These are phyloP conservation scores for Hypanus sabinus DNA, from an alignment of 2,113 vertebrate species.

Conservation along the genomic window DNA sequence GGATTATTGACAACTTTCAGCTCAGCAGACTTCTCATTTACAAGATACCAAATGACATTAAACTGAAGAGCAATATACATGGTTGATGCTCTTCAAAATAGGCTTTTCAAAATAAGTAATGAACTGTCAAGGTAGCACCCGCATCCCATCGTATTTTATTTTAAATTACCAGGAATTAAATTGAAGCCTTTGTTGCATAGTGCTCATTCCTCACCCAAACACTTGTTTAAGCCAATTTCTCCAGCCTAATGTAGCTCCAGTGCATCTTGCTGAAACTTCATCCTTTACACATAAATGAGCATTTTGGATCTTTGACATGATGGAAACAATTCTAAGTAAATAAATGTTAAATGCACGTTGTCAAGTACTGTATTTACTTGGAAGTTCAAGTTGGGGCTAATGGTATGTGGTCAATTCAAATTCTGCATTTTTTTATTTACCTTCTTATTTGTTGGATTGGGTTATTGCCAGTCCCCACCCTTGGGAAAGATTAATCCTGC, in stretches of 20 bases:
- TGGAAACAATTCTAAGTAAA: not conserved
- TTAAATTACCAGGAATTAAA: not conserved
- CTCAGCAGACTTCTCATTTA: not conserved
- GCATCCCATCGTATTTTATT: not conserved
- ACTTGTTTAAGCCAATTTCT: not conserved
- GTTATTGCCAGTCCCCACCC: not conserved
- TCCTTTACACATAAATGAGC: not conserved
- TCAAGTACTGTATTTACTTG: slow-evolving; percentile 53
- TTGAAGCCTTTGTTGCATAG: not conserved
- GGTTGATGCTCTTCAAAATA: too few species aligned
- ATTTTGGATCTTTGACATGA: not conserved
- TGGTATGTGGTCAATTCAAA: slow-evolving; percentile 48
- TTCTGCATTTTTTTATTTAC: not conserved
- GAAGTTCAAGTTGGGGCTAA: slow-evolving; percentile 89
- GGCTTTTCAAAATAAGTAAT: not conserved
- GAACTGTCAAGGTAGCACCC: not conserved
- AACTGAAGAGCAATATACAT: not conserved
- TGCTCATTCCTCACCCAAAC: not conserved
- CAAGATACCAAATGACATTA: not conserved
- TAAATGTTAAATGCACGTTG: not conserved
- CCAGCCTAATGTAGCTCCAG: not conserved
- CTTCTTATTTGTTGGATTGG: not conserved
- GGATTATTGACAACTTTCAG: not conserved
- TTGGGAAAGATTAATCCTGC: not conserved
- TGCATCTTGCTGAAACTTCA: not conserved